Conservation (phyloP, 2,888 invertebrate genomes). For the Tachina grossa region DNA sequence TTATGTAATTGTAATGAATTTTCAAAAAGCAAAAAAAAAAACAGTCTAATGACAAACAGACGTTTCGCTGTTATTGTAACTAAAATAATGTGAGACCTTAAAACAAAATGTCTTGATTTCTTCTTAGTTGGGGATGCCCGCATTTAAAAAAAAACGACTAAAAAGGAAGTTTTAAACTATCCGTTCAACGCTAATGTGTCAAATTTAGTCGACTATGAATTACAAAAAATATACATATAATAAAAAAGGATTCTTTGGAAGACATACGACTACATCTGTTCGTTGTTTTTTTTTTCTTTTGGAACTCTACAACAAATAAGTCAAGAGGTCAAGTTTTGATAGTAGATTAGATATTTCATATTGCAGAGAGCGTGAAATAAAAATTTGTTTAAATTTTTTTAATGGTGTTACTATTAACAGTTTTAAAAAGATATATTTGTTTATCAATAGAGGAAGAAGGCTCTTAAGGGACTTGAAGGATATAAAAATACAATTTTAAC, state of each 20-base stretch:
- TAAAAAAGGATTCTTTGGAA: conserved; percentile 51
- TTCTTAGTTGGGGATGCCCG: conserved; percentile 3
- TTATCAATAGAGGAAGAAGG: conserved; percentile 11
- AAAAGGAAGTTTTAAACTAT: conserved; percentile 61
- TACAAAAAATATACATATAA: conserved; percentile 13
- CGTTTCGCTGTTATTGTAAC: conserved; percentile 27
- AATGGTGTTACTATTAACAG: conserved; percentile 71
- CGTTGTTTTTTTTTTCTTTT: conserved; percentile 9
- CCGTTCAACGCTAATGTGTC: conserved; percentile 67
- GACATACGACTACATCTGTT: conserved; percentile 61
- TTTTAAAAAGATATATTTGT: conserved; percentile 68
- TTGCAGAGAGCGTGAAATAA: conserved; percentile 40
- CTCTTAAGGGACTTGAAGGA: conserved; percentile 47
- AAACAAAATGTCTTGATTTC: not conserved
- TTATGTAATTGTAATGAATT: conserved; percentile 69
- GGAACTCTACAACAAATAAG: conserved; percentile 19
- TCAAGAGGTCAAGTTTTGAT: conserved; percentile 67
- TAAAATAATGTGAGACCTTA: not conserved
- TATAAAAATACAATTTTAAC: not conserved
- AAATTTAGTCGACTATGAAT: conserved; percentile 66
- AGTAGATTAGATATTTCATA: conserved; percentile 15
- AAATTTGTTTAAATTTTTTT: conserved; percentile 67
- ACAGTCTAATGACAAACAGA: conserved; percentile 61
- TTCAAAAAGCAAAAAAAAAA: conserved; percentile 37
- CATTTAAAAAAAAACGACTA: conserved; percentile 11